phyloP scores from a whole-genome alignment of 2,888 invertebrate species.

The Rhamphomyia laevipes region DNA sequence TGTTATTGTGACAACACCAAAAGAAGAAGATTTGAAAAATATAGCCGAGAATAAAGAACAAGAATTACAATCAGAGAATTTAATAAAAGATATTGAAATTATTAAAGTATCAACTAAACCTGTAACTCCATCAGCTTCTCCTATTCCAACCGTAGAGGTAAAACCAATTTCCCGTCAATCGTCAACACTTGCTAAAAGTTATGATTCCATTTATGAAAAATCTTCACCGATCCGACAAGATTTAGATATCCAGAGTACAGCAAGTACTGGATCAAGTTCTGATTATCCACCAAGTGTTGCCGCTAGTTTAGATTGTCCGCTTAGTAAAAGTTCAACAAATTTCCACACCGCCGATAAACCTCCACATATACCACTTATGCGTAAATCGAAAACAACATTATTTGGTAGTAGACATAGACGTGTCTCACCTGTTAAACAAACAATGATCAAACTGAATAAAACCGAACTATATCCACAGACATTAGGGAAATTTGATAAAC shows the following conservation, averaged over 20 bases:
- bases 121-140: slow-evolving; percentile 12
- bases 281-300: slow-evolving; percentile 20
- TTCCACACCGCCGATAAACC: slow-evolving; percentile 8
- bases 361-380: slow-evolving; percentile 25
- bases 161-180: slow-evolving; percentile 20
- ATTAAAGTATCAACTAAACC: neutral
- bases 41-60: neutral
- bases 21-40: neutral
- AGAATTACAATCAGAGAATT: neutral
- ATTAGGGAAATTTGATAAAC: slow-evolving; percentile 47
- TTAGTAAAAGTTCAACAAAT: slow-evolving; percentile 14
- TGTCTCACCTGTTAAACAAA: slow-evolving; percentile 31
- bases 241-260: slow-evolving; percentile 18
- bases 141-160: slow-evolving; percentile 21
- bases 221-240: slow-evolving; percentile 19
- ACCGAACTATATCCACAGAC: slow-evolving; percentile 28
- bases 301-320: slow-evolving; percentile 13
- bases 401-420: slow-evolving; percentile 28
- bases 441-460: slow-evolving; percentile 24
- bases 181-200: slow-evolving; percentile 21
- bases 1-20: neutral
- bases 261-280: slow-evolving; percentile 27
- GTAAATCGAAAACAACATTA: slow-evolving; percentile 32
- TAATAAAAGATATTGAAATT: neutral
- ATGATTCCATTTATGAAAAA: slow-evolving; percentile 28